Evolutionary conservation across 2,113 vertebrate species (phyloP).

Genomic region (Anguilla japonica): DNA sequence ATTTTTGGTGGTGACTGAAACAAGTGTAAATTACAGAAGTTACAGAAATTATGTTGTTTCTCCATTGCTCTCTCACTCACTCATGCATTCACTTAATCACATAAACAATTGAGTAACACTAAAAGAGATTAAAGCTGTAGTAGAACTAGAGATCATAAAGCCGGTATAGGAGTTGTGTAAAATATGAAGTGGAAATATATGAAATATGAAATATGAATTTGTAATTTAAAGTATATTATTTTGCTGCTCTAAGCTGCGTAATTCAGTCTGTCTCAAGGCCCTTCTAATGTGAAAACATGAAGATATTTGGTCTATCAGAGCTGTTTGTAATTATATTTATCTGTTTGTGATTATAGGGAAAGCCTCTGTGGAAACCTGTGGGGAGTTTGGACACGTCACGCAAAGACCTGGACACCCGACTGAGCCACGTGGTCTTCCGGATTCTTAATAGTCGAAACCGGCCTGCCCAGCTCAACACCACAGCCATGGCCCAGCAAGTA

Average conservation of each 20-base stretch:
- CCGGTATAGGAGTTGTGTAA: background rate
- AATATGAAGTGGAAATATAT: background rate
- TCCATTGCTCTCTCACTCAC: background rate
- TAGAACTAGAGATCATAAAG: background rate
- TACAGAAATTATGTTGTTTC: background rate
- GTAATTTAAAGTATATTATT: background rate
- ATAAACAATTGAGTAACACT: too few species aligned
- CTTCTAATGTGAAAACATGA: background rate
- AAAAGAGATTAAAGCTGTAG: background rate
- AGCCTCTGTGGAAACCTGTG: conserved; percentile 38
- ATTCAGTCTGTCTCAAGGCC: background rate
- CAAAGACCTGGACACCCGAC: conserved; percentile 55
- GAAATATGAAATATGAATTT: too few species aligned
- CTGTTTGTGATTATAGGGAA: conserved; percentile 41
- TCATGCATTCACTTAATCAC: background rate
- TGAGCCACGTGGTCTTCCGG: conserved; percentile 67
- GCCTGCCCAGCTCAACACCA: conserved; percentile 71
- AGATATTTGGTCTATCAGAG: background rate
- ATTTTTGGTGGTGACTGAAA: background rate
- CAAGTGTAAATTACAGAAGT: too few species aligned
- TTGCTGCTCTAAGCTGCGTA: background rate
- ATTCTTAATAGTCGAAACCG: conserved; percentile 73
- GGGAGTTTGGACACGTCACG: conserved; percentile 36
- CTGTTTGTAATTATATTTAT: background rate
- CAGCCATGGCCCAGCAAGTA: conserved; percentile 77